Percentiles rank a stretch among this genome's conserved stretches.
Conservation (phyloP, 2,113 vertebrate genomes). For the Rostratula benghalensis region DNA sequence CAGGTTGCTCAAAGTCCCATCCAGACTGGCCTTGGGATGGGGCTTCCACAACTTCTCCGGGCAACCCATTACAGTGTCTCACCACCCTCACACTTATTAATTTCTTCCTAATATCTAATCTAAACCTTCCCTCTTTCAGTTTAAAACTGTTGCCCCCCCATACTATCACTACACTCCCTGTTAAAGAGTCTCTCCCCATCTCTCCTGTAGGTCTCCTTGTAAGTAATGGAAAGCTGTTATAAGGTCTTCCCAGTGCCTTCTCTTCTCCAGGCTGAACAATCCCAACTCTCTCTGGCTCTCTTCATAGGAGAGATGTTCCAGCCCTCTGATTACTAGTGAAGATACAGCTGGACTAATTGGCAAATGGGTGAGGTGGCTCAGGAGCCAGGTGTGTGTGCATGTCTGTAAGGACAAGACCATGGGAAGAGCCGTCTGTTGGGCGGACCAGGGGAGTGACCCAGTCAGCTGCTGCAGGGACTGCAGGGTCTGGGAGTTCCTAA, state of each 20-base stretch:
- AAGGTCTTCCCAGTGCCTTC: not conserved
- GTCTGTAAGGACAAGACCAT: not conserved
- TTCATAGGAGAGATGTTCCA: not conserved
- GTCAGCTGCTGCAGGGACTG: not conserved
- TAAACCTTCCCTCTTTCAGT: not conserved
- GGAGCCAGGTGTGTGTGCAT: not conserved
- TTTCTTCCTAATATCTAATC: not conserved
- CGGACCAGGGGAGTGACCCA: not conserved
- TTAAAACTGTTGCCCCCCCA: not conserved
- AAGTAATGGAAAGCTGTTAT: not conserved
- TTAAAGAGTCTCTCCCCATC: not conserved
- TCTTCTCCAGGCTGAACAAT: not conserved
- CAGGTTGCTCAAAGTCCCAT: not conserved
- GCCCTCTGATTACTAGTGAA: not conserved
- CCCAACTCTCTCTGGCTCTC: not conserved
- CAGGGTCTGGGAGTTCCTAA: not conserved
- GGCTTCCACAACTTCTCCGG: not conserved
- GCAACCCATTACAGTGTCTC: not conserved
- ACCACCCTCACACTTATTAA: not conserved
- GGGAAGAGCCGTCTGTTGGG: not conserved
- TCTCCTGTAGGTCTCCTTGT: not conserved
- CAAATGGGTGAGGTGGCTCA: not conserved
- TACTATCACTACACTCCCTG: not conserved
- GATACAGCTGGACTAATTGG: not conserved
- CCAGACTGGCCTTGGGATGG: not conserved